These are phyloP conservation scores for Myathropa florea DNA, from an alignment of 2,888 invertebrate genomes.

Conservation along the genomic window DNA sequence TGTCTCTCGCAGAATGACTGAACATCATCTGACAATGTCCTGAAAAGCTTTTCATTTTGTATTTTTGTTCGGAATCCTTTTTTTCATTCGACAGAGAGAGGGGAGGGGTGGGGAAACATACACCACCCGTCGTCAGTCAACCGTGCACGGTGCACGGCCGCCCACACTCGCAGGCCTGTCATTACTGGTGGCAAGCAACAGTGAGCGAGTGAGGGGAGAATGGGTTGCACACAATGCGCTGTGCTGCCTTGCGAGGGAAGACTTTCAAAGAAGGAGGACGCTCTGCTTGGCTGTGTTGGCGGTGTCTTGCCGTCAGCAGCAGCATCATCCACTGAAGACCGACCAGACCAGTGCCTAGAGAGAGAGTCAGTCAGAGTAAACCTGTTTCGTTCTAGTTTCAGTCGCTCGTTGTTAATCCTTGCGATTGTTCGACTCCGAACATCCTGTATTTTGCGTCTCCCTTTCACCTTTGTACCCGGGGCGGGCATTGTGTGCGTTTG, in stretches of 20 bases:
- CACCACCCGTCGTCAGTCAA: not conserved
- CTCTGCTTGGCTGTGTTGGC: not conserved
- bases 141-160: not conserved
- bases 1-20: constrained; percentile 64
- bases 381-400: constrained; percentile 68
- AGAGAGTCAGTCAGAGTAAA: constrained; percentile 58
- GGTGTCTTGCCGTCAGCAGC: constrained; percentile 11
- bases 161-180: not conserved
- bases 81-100: constrained; percentile 11
- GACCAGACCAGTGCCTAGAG: not conserved
- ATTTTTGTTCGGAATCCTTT: constrained; percentile 56
- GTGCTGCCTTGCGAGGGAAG: constrained; percentile 3
- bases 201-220: not conserved
- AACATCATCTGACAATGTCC: constrained; percentile 66
- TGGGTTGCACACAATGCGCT: constrained; percentile 28
- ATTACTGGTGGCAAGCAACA: constrained; percentile 61
- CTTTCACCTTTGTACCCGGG: constrained; percentile 54
- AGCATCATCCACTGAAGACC: not conserved
- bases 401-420: constrained; percentile 67
- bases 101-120: not conserved
- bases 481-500: constrained; percentile 57
- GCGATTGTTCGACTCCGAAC: constrained; percentile 55
- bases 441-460: constrained; percentile 62
- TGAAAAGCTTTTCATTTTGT: constrained; percentile 70
- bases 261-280: constrained; percentile 42